Base-by-base conservation (phyloP, 1,140 invertebrate species). In the Sycobia sp. region DNA sequence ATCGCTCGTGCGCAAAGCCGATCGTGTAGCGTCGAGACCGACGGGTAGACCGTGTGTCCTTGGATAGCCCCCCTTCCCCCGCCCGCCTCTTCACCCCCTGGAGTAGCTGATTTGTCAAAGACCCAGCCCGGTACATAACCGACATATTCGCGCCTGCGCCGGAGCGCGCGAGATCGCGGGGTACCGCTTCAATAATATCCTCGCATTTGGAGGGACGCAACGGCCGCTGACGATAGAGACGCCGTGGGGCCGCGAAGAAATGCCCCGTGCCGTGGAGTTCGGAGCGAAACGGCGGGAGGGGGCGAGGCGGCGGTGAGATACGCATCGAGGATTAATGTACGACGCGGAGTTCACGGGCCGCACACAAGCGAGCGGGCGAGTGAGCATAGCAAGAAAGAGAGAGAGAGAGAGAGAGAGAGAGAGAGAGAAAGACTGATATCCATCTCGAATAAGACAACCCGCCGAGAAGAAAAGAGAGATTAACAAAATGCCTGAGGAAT, bases 161-260 rank as follows among this genome's bases (percentile, higher is more conserved):
- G n/a, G n/a, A n/a, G n/a, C n/a, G n/a, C n/a, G n/a, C n/a, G n/a
- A n/a, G n/a, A n/a, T n/a, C n/a, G n/a, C n/a, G n/a, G n/a, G n/a
- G n/a, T n/a, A n/a, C 53, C 63, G 60, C 68, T 68, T 75, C 71
- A 76, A 76, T 76, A 75, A 76, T 75, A 72, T 73, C 75, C 70
- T 73, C 71, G 75, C 73, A 72, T 75, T 74, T 70, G 70, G 69
- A 76, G 68, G 69, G 67, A 72, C 70, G 44, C n/a, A 41, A 25
- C 14, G 64, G 69, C 66, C 70, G 56, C n/a, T n/a, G n/a, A n/a
- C 65, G 68, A 27, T n/a, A 38, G 29, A 22, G 46, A n/a, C n/a
- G 16, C 27, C 13, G 13, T 10, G 47, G 11, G 23, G 70, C 69
- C 72, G 68, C 69, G 66, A n/a, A n/a, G n/a, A n/a, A n/a, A n/a